Evolutionary conservation across 2,797 vertebrate species (phyloP).

Genomic region (Loriculus beryllinus): DNA sequence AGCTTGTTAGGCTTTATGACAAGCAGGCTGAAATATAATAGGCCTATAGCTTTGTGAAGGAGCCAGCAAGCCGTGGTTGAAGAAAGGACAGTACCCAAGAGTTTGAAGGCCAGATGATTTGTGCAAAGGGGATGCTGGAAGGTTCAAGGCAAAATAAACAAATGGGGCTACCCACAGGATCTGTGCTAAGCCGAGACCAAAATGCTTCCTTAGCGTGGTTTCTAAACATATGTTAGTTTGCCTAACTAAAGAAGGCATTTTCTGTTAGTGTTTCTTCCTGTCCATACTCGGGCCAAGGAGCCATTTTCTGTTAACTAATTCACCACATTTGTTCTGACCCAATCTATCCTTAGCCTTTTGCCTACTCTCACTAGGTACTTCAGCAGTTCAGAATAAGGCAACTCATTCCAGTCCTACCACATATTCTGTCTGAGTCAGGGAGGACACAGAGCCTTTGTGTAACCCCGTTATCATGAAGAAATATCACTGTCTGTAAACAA

Average conservation of each 20-base stretch:
- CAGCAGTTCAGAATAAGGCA: not conserved
- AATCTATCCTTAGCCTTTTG: not conserved
- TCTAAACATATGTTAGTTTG: not conserved
- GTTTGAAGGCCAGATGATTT: constrained; percentile 24
- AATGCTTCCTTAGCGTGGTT: constrained; percentile 3
- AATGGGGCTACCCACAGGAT: constrained; percentile 18
- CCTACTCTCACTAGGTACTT: not conserved
- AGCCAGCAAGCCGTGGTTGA: not conserved
- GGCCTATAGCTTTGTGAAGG: constrained; percentile 7
- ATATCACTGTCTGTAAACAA: not conserved
- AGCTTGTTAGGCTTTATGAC: constrained; percentile 36
- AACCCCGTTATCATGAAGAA: not conserved
- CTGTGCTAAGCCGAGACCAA: not conserved
- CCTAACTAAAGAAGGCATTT: constrained; percentile 21
- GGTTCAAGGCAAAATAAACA: constrained; percentile 37
- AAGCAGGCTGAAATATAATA: constrained; percentile 27
- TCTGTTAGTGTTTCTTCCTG: not conserved
- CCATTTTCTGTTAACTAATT: not conserved
- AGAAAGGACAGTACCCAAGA: not conserved
- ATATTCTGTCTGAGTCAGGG: not conserved
- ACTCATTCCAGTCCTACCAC: not conserved
- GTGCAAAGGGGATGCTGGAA: constrained; percentile 20
- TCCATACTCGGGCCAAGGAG: not conserved
- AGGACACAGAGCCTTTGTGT: not conserved
- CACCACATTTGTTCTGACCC: not conserved